A percentile compares a stretch with the other conserved stretches of the same genome.
Conservation (phyloP, 2,797 vertebrate species). For the Tolypeutes matacus region DNA sequence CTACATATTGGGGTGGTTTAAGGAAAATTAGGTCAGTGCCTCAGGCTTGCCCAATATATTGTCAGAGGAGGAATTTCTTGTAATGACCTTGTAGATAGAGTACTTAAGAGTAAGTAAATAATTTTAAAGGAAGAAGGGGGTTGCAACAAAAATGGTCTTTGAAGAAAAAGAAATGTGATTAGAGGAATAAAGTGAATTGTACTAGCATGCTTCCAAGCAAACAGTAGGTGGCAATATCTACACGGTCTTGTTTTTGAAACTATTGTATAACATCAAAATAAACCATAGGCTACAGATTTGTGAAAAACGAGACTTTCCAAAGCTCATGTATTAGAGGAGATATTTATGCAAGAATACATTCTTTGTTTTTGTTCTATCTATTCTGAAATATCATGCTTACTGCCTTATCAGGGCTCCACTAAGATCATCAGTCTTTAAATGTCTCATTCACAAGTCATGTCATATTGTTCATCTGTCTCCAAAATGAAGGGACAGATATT, state of each 20-base stretch:
- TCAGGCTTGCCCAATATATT: not conserved
- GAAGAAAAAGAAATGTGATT: not conserved
- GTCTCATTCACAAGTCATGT: conserved; percentile 34
- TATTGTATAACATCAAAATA: conserved; percentile 13
- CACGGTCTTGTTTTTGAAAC: conserved; percentile 61
- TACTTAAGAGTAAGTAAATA: not conserved
- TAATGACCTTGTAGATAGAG: not conserved
- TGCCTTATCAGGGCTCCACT: conserved; percentile 45
- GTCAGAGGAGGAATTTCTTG: not conserved
- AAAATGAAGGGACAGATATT: not conserved
- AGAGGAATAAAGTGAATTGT: not conserved
- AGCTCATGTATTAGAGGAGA: not conserved
- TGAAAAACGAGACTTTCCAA: conserved; percentile 52
- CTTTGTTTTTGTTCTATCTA: conserved; percentile 53
- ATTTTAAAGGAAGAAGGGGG: not conserved
- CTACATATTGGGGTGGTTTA: not conserved
- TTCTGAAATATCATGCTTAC: conserved; percentile 23
- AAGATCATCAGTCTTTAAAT: conserved; percentile 47
- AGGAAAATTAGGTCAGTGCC: not conserved
- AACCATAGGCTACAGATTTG: conserved; percentile 36
- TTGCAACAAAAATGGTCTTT: not conserved
- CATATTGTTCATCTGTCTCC: not conserved
- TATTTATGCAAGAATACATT: not conserved
- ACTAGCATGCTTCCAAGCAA: conserved; percentile 1
- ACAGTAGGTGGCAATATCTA: conserved; percentile 77